Conservation (phyloP, 2,113 vertebrate species). For the Meles meles region DNA sequence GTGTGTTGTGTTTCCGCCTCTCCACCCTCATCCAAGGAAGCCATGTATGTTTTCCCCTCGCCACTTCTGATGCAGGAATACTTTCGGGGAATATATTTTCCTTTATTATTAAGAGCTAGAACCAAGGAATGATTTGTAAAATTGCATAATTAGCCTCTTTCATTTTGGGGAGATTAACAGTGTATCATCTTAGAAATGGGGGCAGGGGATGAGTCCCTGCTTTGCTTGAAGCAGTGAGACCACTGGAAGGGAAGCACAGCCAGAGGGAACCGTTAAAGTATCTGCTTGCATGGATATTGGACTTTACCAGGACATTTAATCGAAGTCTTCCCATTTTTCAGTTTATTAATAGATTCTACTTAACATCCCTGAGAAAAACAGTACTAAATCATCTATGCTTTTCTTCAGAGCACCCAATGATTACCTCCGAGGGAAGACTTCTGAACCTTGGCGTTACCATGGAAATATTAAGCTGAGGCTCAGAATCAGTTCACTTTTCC, state of each 20-base stretch:
- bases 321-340: not conserved
- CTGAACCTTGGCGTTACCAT: slow-evolving; percentile 18
- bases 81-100: not conserved
- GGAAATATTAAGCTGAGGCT: not conserved
- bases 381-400: not conserved
- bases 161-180: not conserved
- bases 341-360: slow-evolving; percentile 15
- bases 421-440: not conserved
- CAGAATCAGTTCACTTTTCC: not conserved
- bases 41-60: not conserved
- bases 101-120: not conserved
- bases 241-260: not conserved
- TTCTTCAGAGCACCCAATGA: not conserved
- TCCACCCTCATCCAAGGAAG: rapidly evolving
- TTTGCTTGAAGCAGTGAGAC: not conserved
- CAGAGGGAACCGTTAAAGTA: not conserved
- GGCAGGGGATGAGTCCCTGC: not conserved
- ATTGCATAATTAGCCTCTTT: not conserved
- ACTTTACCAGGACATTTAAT: not conserved
- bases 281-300: not conserved
- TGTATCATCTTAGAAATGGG: not conserved
- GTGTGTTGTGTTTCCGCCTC: not conserved
- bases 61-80: not conserved
- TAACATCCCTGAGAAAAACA: slow-evolving; percentile 12
- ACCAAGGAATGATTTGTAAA: not conserved